Percentiles rank a stretch among this genome's conserved stretches.
phyloP scores from a whole-genome alignment of 1,140 invertebrate species.

The Leptestheria dahalacensis region DNA sequence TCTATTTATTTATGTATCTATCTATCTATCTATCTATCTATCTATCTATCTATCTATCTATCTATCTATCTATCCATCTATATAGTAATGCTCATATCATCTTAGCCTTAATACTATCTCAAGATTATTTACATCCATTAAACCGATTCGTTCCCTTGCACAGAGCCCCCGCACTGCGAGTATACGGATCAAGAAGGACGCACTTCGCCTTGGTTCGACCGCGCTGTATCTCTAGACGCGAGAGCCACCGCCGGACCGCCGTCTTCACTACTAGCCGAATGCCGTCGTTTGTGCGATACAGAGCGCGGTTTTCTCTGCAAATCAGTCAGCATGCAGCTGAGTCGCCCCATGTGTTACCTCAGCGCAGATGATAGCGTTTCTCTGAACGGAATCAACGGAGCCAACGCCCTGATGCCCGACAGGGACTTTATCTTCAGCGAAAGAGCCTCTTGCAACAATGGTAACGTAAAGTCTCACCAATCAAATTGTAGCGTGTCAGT shows the following conservation, averaged over 20 bases:
- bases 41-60: too few relatives aligned
- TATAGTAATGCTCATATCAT: too few relatives aligned
- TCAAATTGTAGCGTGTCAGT: too few relatives aligned
- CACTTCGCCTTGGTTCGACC: constrained; percentile 32
- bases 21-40: background rate
- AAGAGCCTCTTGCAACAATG: constrained; percentile 33
- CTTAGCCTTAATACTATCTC: too few relatives aligned
- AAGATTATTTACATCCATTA: too few relatives aligned
- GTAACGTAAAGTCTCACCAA: too few relatives aligned
- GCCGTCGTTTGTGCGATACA: constrained; percentile 30
- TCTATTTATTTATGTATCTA: too few relatives aligned
- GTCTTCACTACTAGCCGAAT: constrained; percentile 25
- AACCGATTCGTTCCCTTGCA: constrained; percentile 7
- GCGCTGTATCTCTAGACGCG: constrained; percentile 21
- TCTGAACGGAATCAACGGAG: constrained; percentile 21
- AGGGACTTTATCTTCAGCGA: constrained; percentile 33
- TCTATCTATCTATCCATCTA: too few relatives aligned
- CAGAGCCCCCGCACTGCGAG: constrained; percentile 34
- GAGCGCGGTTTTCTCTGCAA: constrained; percentile 33
- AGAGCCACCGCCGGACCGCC: background rate
- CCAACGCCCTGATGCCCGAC: constrained; percentile 25
- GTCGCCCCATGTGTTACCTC: constrained; percentile 31
- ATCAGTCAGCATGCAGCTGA: constrained; percentile 26
- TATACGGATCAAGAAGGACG: constrained; percentile 31
- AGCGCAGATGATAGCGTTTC: constrained; percentile 32